Percentiles rank a stretch among this genome's conserved stretches.
phyloP scores from a whole-genome alignment of 2,113 vertebrate genomes.

The Proterorhinus semilunaris region DNA sequence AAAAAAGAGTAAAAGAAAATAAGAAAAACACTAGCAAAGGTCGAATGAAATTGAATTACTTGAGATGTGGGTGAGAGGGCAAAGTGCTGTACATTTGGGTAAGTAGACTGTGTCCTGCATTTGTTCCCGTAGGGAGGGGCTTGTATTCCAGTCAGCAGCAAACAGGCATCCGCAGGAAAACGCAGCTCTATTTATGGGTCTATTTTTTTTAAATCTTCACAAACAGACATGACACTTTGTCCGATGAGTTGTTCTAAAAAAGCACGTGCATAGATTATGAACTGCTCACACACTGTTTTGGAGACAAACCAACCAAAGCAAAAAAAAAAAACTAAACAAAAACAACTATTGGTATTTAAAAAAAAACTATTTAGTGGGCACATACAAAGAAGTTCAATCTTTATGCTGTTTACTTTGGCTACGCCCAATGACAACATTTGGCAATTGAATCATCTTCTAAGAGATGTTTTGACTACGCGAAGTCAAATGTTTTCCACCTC shows the following conservation, averaged over 20 bases:
- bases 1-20: too few species aligned
- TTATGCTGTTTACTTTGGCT: neutral
- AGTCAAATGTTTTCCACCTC: neutral
- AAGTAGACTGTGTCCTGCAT: neutral
- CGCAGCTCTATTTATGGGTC: constrained; percentile 17
- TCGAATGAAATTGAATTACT: neutral
- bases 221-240: neutral
- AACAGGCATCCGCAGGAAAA: constrained; percentile 7
- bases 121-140: constrained; percentile 16
- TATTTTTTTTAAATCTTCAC: constrained; percentile 8
- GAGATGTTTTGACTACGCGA: neutral
- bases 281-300: neutral
- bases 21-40: too few species aligned
- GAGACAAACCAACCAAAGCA: neutral
- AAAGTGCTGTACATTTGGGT: neutral
- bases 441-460: neutral
- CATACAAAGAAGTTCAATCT: neutral
- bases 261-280: neutral
- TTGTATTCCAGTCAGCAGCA: constrained; percentile 6
- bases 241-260: neutral
- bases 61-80: neutral
- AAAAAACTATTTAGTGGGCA: neutral
- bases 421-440: neutral
- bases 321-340: too few species aligned
- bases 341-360: neutral